Base-by-base conservation (phyloP, 2,797 vertebrate genomes). In the Aulostomus chinensis region DNA sequence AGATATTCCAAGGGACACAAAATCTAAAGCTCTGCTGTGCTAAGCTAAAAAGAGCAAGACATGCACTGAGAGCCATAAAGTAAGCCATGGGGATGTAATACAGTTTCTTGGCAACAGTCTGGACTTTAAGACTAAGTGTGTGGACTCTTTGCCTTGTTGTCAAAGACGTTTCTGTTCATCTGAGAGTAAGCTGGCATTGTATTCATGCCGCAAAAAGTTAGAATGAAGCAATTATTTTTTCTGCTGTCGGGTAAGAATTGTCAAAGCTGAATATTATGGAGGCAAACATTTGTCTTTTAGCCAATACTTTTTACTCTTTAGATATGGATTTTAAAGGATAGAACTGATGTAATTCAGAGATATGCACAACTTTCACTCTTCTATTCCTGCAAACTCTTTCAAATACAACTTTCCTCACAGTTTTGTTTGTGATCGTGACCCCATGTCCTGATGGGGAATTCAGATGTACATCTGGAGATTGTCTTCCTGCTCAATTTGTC, bases 201-300 rank as follows among this genome's bases (percentile, higher is more conserved):
- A 11, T 20, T 49, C 5, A 40, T 51, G 9, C 21, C 33, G 28
- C 42, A 33, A 41, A 30, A 32, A 31, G 17, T 6, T 18, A 5
- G 5, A 18, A 91, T 91, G 90, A 80, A 63, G 67, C 18, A 12
- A 12, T 35, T 76, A 6, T 31, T 83, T 14, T 7, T 79, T 48
- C 37, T 84, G 16, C 61, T 89, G 11, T 47, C 84, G 54, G 89
- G 91, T 92, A 84, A 86, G 79, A 16, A 6, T 18, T 6, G 10
- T 62, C 7, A 12, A 4, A 9, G 5, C 7, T n/a, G n/a, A n/a
- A n/a, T n/a, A n/a, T n/a, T n/a, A n/a, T n/a, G n/a, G n/a, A n/a
- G n/a, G n/a, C n/a, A n/a, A n/a, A n/a, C n/a, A n/a, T n/a, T n/a
- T n/a, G n/a, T n/a, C n/a, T n/a, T n/a, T n/a, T n/a, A n/a, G n/a